Evolutionary conservation across 2,888 invertebrate species (phyloP), one percentile per base, ranked within the genome.

Genomic region (Drosophila robusta): DNA sequence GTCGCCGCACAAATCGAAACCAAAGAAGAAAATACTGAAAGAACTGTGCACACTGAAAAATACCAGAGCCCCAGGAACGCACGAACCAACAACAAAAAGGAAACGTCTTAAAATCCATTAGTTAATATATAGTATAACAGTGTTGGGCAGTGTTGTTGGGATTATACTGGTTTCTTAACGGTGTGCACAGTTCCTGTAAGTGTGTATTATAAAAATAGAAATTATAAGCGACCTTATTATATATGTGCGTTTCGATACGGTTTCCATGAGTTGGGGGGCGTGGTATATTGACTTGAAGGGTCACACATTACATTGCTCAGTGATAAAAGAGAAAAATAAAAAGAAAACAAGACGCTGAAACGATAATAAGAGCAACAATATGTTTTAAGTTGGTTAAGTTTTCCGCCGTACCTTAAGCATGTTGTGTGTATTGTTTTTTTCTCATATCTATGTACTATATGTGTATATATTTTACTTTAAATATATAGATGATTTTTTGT

Each of bases 291-390:
- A 83, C 87, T 83, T 86, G 83, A 84, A 87, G 85, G 81, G 86
- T 83, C 83, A 87, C 84, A 84, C 84, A 84, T 87, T 85, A 87
- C 85, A 85, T 87, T 87, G 87, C 85, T 87, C 85, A 87, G 80
- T 82, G 80, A 85, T 83, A 89, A 89, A 81, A 88, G 79, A 85
- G 84, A 89, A 84, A 82, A 89, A 83, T 83, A 87, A 87, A 88
- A 89, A 89, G 80, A 88, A 88, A 89, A 89, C 83, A 89, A 89
- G 89, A 87, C 90, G 90, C 90, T 90, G 90, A 90, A 90, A 90
- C 90, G 90, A 90, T 90, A 90, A 90, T 90, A 90, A 90, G 90
- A 90, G 90, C 90, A 90, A 90, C 87, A 87, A 87, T 89, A 89
- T 88, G 81, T 82, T 85, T 87, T 88, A 87, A 73, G 78, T 87